Conservation (phyloP, 2,797 vertebrate genomes). For the Lagorchestes hirsutus region DNA sequence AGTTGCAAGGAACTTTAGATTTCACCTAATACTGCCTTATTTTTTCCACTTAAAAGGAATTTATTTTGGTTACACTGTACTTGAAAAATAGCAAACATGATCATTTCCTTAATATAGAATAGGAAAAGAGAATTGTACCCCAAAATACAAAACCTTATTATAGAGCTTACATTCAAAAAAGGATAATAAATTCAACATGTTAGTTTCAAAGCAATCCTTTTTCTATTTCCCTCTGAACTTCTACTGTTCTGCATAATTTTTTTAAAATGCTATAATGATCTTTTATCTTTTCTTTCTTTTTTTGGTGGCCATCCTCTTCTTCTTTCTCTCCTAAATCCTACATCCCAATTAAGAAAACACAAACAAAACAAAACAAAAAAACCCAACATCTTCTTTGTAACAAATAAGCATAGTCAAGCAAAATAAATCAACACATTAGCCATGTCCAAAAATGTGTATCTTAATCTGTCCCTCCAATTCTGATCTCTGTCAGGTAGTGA, state of each 20-base stretch:
- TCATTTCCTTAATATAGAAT: not conserved
- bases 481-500: not conserved
- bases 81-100: not conserved
- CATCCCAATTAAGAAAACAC: not conserved
- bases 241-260: not conserved
- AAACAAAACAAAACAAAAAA: not conserved
- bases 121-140: not conserved
- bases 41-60: not conserved
- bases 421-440: not conserved
- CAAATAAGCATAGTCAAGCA: not conserved
- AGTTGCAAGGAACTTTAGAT: not conserved
- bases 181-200: not conserved
- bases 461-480: not conserved
- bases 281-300: not conserved
- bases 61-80: not conserved
- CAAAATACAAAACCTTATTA: not conserved
- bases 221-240: not conserved
- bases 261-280: not conserved
- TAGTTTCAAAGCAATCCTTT: not conserved
- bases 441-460: not conserved
- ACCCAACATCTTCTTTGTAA: not conserved
- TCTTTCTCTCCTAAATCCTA: not conserved
- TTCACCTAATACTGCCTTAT: not conserved
- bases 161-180: not conserved
- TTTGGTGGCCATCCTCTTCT: not conserved